phyloP scores from a whole-genome alignment of 37 sponge, comb jelly and placozoan species.

The Oopsacas minuta region DNA sequence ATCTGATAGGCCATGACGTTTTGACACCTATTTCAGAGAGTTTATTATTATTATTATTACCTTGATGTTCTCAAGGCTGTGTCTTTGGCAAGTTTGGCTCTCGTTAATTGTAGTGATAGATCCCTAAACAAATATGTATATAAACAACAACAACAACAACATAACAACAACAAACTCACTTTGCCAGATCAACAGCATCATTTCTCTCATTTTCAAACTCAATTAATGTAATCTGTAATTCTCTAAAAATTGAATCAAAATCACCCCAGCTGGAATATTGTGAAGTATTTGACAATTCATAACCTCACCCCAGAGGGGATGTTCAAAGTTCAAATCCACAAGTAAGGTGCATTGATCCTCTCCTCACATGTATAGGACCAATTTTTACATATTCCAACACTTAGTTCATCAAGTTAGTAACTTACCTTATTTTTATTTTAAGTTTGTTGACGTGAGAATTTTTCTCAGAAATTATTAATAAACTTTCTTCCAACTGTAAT shows the following conservation, averaged over 20 bases:
- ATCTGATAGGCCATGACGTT: too few relatives aligned
- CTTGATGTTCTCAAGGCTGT: background rate
- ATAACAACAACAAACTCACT: background rate
- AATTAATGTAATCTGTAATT: background rate
- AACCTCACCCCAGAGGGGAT: too few relatives aligned
- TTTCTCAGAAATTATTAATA: background rate
- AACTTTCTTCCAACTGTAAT: background rate
- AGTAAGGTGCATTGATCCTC: too few relatives aligned
- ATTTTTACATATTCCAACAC: too few relatives aligned
- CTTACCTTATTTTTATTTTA: background rate
- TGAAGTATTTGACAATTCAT: too few relatives aligned
- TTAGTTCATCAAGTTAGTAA: too few relatives aligned
- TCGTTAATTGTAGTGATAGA: background rate
- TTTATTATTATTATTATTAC: background rate
- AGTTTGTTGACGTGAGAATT: background rate
- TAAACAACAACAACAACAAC: background rate
- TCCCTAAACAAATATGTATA: background rate
- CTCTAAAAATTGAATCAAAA: background rate
- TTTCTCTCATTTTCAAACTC: conserved; percentile 6
- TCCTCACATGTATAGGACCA: too few relatives aligned
- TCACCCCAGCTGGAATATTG: too few relatives aligned
- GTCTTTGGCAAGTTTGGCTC: background rate
- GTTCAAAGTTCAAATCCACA: too few relatives aligned
- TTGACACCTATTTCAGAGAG: too few relatives aligned
- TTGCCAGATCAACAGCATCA: background rate